Base-by-base conservation (phyloP, 2,113 vertebrate species). In the Misgurnus mizolepis region DNA sequence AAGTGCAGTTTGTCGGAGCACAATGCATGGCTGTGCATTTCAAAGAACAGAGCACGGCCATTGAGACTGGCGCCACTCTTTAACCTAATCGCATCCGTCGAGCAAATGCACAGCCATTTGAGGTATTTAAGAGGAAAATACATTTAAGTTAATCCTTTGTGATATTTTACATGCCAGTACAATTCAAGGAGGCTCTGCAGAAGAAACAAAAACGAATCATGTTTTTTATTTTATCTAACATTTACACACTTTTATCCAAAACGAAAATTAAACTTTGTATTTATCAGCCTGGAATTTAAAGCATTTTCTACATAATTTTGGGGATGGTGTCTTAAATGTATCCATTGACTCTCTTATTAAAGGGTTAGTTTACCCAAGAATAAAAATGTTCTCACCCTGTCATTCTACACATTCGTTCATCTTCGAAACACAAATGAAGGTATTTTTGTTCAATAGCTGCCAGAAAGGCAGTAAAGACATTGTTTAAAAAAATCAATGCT, bases 11-110 rank as follows among this genome's bases (percentile, higher is more conserved):
- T 81, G 78, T 75, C 75, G 71, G 67, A 56, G 27, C 45, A 64
- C 47, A 74, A 65, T 74, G 74, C 47, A 70, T 66, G 73, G 72
- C 50, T 76, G 80, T 76, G 53, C 71, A 71, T 81, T 75, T 84
- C 45, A 83, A 40, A 61, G 61, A 67, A 67, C 61, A 6, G 34
- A 79, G 11, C 41, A 39, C 41, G 11, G 39, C 56, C 70, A 67
- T 66, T 50, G 76, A 73, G 50, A 64, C 77, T 61, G 69, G 69
- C 22, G 70, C 69, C 53, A 61, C 71, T 49, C 53, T 69, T 69
- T 27, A 60, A 67, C 70, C 76, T 45, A 74, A 79, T 76, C 74
- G 50, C 74, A 65, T 76, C 74, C 74, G 17, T 55, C 61, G 15
- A 49, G 56, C 34, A 74, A 62, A 45, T 79, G 58, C 55, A 47